These are phyloP conservation scores for Phania funesta DNA, from an alignment of 2,888 invertebrate genomes.

Conservation along the genomic window DNA sequence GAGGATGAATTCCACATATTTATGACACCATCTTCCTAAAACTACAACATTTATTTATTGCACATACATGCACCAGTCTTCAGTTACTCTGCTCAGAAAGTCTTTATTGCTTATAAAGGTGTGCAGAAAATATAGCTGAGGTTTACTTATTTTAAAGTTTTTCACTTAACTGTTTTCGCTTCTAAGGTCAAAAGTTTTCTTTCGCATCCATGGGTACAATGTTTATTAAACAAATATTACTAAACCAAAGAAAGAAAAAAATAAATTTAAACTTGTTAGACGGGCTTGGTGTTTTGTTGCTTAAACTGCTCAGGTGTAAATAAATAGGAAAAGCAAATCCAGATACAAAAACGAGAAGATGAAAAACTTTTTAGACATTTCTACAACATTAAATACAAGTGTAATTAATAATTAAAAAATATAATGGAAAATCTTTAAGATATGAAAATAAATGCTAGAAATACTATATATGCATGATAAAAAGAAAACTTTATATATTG, in stretches of 20 bases:
- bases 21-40: no score
- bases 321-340: conserved; percentile 8
- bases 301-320: conserved; percentile 39
- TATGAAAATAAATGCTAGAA: background rate
- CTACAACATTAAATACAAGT: conserved; percentile 4
- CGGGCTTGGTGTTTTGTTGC: background rate
- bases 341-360: conserved; percentile 12
- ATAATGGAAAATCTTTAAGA: background rate
- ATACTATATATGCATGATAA: background rate
- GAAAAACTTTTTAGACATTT: conserved; percentile 60
- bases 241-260: conserved; percentile 16
- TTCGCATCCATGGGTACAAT: conserved; percentile 20
- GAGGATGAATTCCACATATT: no score
- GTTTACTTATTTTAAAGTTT: conserved; percentile 28
- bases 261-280: conserved; percentile 21
- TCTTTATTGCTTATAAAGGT: background rate
- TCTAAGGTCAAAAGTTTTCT: conserved; percentile 49
- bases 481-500: background rate
- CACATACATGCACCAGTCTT: background rate
- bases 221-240: conserved; percentile 51
- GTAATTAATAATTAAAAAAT: background rate
- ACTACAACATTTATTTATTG: background rate
- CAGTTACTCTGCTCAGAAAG: background rate
- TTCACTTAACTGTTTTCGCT: conserved; percentile 22
- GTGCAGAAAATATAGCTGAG: background rate